Evolutionary conservation across 2,113 vertebrate genomes (phyloP), one percentile per base, ranked within the genome.

Genomic region (Okapia johnstoni): DNA sequence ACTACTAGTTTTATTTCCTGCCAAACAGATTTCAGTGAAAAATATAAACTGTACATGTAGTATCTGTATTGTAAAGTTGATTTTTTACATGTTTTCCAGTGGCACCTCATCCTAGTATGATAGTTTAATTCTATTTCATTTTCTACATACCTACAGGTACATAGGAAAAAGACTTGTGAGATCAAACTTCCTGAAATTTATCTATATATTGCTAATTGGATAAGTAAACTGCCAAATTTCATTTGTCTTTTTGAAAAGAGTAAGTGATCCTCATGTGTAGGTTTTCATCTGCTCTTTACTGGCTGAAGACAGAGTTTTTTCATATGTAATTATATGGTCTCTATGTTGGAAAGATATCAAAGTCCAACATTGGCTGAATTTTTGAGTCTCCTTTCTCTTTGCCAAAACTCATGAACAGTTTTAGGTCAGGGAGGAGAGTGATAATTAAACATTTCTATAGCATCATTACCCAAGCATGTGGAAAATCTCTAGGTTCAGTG

Each of bases 371-470:
- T 77, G 95, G 63, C 60, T 96, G 46, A 94, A 70, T 85, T 87
- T 97, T 50, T 58, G 15, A 50, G 26, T 84, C 11, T 88, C 23
- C 19, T 77, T 95, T 96, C 40, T 92, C 77, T 76, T 95, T 0
- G 3, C 73, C 54, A 90, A 96, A 96, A 93, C 28, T 79, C 92
- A 86, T 48, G 70, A 97, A 63, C 15, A 93, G 46, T 66, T 96
- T 91, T 85, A 92, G 54, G 33, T 95, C 63, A 93, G 76, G 26
- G 86, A 93, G 55, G 12, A 91, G 11, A 77, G 25, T 86, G n/a
- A 96, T 93, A 94, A 96, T 96, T 96, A 96, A 95, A 92, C 30
- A 92, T 92, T 88, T 81, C 73, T 95, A 23, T 93, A 96, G 89
- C 86, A 92, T 80, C 57, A 61, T 97, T 93, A 93, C 63, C 48